Percentiles rank a stretch among this genome's conserved stretches.
Conservation (phyloP, 2,888 invertebrate species). For the Synanthedon tipuliformis region DNA sequence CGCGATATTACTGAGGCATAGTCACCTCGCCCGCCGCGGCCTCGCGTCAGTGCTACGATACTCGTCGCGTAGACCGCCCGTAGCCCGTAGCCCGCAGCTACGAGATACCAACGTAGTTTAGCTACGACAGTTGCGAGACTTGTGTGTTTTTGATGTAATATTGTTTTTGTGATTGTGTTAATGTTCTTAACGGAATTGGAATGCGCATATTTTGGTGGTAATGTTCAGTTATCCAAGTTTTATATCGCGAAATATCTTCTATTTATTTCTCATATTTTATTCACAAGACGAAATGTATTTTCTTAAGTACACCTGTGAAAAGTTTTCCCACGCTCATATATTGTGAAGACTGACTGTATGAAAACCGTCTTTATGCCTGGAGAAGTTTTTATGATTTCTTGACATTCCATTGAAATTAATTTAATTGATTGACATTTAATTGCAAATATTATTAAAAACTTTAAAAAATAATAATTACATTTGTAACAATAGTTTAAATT, state of each 20-base stretch:
- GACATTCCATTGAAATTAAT: no score
- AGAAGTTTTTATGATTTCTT: no score
- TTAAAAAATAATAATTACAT: no score
- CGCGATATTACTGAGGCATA: slow-evolving; percentile 3
- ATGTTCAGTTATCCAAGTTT: not conserved
- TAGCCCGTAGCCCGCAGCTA: slow-evolving; percentile 6
- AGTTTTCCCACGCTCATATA: no score
- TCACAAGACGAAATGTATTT: no score
- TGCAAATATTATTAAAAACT: no score
- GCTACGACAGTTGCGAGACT: slow-evolving; percentile 32
- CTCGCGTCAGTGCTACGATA: slow-evolving; percentile 59
- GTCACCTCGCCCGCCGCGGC: slow-evolving; percentile 15
- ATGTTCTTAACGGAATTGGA: slow-evolving; percentile 22
- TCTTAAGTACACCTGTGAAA: no score
- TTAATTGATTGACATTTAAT: no score
- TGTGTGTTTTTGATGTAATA: slow-evolving; percentile 15
- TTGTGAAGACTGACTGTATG: no score
- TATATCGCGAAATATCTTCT: not conserved
- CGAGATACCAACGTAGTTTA: slow-evolving; percentile 17
- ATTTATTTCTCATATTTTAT: not conserved
- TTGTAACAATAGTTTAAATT: no score
- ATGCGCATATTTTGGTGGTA: slow-evolving; percentile 22
- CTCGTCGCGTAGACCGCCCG: slow-evolving; percentile 56
- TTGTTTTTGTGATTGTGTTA: slow-evolving; percentile 7
- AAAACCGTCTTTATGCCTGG: no score